These are phyloP conservation scores for Nesogale talazaci DNA, from an alignment of 2,113 vertebrate species.

Conservation along the genomic window DNA sequence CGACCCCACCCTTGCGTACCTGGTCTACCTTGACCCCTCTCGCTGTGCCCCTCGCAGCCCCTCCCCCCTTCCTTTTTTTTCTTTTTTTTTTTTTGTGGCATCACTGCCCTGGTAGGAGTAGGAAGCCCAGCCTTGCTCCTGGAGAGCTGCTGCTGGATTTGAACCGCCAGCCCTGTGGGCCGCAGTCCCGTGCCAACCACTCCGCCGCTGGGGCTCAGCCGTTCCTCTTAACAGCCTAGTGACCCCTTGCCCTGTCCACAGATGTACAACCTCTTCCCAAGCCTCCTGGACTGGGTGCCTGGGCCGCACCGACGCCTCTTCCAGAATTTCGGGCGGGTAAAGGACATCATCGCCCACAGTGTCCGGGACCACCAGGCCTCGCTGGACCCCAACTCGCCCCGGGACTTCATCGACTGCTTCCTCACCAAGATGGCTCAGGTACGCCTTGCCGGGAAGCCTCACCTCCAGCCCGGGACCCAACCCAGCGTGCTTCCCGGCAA, in stretches of 20 bases:
- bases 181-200: too few relatives aligned
- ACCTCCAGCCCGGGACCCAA: background rate
- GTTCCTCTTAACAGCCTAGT: background rate
- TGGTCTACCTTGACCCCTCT: too few relatives aligned
- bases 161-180: too few relatives aligned
- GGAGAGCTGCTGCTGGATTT: too few relatives aligned
- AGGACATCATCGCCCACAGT: constrained; percentile 81
- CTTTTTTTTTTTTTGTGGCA: too few relatives aligned
- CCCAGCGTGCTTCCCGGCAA: background rate
- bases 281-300: constrained; percentile 85
- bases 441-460: background rate
- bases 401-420: constrained; percentile 89
- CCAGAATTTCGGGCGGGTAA: constrained; percentile 75
- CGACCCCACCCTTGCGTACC: background rate
- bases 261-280: constrained; percentile 85
- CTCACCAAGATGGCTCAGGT: constrained; percentile 88
- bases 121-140: too few relatives aligned
- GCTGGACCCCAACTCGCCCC: constrained; percentile 81
- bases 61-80: too few relatives aligned
- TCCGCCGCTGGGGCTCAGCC: too few relatives aligned
- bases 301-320: constrained; percentile 83
- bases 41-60: too few relatives aligned
- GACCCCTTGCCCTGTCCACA: background rate
- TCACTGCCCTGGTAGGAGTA: too few relatives aligned
- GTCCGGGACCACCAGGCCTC: constrained; percentile 84